Percentiles rank a stretch among this genome's conserved stretches.
Evolutionary conservation across 2,888 invertebrate species (phyloP).

Genomic region (Himalopsyche kuldschensis): DNA sequence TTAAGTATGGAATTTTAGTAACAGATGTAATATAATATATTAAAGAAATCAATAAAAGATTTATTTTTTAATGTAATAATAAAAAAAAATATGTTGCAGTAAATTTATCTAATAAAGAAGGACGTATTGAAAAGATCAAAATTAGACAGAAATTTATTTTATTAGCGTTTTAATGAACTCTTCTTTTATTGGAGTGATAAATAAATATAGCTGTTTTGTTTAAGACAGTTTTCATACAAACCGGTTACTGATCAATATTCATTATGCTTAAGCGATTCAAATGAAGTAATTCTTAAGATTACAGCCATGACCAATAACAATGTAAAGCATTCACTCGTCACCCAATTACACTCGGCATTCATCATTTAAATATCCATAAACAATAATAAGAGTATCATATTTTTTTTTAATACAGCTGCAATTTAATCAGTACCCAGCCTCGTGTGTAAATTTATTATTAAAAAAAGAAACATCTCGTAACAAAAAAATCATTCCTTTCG

Average conservation of each 20-base stretch:
- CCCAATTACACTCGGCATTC: background rate
- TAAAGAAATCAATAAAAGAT: background rate
- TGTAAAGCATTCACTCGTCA: background rate
- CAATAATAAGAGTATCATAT: background rate
- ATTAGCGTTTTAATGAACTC: background rate
- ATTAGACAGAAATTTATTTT: background rate
- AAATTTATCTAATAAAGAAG: too few species aligned
- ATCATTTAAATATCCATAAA: background rate
- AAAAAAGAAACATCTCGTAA: too few species aligned
- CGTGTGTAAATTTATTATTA: background rate
- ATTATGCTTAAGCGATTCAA: background rate
- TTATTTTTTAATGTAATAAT: too few species aligned
- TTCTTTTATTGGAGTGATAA: background rate
- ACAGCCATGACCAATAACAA: constrained; percentile 1
- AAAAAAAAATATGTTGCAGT: too few species aligned
- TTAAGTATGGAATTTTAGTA: constrained; percentile 9
- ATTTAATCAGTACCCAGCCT: background rate
- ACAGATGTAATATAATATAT: background rate
- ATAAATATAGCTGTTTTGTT: background rate
- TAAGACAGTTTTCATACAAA: background rate
- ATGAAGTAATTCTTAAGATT: background rate
- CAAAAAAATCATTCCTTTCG: too few species aligned
- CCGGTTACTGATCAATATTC: background rate
- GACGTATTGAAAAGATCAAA: too few species aligned
- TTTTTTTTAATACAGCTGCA: background rate